Conservation (phyloP, 2,888 invertebrate genomes). For the Acanthopleura granulata region DNA sequence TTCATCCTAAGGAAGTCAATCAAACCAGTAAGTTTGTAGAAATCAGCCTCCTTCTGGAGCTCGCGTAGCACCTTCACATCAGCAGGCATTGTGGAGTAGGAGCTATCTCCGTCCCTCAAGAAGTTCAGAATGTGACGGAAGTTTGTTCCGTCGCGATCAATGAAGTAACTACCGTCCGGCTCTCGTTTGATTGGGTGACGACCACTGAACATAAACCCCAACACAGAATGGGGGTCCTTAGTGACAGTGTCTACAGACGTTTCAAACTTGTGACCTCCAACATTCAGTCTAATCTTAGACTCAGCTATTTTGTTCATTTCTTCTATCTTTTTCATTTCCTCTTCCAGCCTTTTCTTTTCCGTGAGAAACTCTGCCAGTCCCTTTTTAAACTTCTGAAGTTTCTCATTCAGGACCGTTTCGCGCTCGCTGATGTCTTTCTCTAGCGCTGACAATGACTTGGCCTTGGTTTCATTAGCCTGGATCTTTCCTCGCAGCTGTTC, state of each 20-base stretch:
- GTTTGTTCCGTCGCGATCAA: constrained; percentile 49
- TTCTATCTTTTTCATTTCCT: constrained; percentile 36
- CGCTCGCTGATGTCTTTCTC: constrained; percentile 25
- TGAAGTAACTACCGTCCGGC: constrained; percentile 47
- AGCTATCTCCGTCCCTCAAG: constrained; percentile 42
- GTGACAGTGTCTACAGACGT: constrained; percentile 45
- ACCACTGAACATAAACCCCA: constrained; percentile 49
- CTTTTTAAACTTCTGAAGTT: constrained; percentile 28
- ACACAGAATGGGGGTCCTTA: constrained; percentile 37
- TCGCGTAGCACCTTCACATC: constrained; percentile 36
- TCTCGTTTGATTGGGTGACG: constrained; percentile 38
- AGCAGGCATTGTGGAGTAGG: constrained; percentile 36
- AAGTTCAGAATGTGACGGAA: constrained; percentile 51
- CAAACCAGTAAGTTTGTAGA: constrained; percentile 38
- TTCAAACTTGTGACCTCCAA: constrained; percentile 43
- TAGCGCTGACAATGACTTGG: constrained; percentile 19
- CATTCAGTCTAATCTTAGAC: constrained; percentile 41
- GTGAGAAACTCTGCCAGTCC: constrained; percentile 34
- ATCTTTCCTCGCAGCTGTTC: constrained; percentile 30
- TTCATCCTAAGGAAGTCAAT: constrained; percentile 30
- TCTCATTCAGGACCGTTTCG: constrained; percentile 25
- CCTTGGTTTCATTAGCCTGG: constrained; percentile 24
- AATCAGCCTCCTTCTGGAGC: constrained; percentile 42
- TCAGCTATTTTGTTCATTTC: constrained; percentile 40
- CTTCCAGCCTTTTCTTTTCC: constrained; percentile 33